Evolutionary conservation across 2,888 invertebrate genomes (phyloP), one percentile per base, ranked within the genome.

Genomic region (Lasioglossum morio): DNA sequence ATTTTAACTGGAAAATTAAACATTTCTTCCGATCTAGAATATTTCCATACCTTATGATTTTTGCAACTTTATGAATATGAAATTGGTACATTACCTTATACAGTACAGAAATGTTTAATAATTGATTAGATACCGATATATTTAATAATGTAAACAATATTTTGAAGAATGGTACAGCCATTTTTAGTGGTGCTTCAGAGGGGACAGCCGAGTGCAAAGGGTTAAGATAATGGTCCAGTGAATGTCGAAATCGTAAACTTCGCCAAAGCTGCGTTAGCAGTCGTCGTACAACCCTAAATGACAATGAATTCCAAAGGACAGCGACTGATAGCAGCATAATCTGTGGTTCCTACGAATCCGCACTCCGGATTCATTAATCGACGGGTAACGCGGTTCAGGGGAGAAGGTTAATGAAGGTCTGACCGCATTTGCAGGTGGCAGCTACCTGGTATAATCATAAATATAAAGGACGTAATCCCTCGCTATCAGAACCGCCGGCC

Each of bases 391-490:
- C 53, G n/a, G 30, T 7, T 66, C 30, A 16, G 30, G 2, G 19
- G 66, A 73, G 60, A 60, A 63, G 80, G 77, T 84, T 79, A 84
- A 89, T 83, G 86, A 88, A 86, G 81, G 78, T 66, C 40, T 34
- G 75, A 81, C 30, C 66, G 73, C 77, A 77, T 82, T 88, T 46
- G 30, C 34, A 48, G 63, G 57, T 73, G 57, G 57, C 73, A 84
- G 72, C 70, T 63, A 27, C 70, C 72, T 3, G 72, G 85, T 87
- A 93, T 92, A 91, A 92, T 91, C 91, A 90, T 92, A 91, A 92
- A 92, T 90, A 91, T 80, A 84, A 80, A 53, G 53, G 66, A 80
- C 53, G 80, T 86, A 89, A 91, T 85, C 85, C 82, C 77, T 72
- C 87, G 82, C 87, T 89, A 92, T 91, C 90, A 77, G 81, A 77